These are phyloP conservation scores for Sclerodermus sp. DNA, from an alignment of 2,888 invertebrate genomes.

Conservation along the genomic window DNA sequence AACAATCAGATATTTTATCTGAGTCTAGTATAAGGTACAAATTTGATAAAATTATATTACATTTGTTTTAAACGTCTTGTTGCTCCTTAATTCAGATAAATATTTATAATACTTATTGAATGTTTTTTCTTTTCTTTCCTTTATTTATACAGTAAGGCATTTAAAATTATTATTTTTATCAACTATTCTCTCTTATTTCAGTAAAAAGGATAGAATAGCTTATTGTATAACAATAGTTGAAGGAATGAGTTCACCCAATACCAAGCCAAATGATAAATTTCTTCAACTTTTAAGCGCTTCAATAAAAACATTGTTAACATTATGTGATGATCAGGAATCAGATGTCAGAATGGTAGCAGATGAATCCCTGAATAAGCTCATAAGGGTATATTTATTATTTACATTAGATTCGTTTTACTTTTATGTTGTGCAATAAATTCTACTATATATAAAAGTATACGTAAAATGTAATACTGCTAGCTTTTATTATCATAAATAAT, in stretches of 20 bases:
- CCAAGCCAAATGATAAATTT: constrained; percentile 66
- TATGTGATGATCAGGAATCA: constrained; percentile 77
- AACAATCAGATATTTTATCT: constrained; percentile 38
- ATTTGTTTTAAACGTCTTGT: too few relatives aligned
- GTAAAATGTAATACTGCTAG: not conserved
- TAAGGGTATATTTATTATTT: constrained; percentile 66
- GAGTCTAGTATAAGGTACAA: constrained; percentile 1
- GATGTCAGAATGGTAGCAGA: constrained; percentile 80
- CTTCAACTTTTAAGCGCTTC: constrained; percentile 69
- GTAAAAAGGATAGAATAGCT: constrained; percentile 75
- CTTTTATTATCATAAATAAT: constrained; percentile 1
- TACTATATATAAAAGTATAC: too few relatives aligned
- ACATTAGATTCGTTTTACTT: not conserved
- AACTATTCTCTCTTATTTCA: constrained; percentile 26
- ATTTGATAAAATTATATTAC: too few relatives aligned
- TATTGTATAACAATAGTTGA: constrained; percentile 75
- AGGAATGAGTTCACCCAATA: constrained; percentile 67
- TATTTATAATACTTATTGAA: too few relatives aligned
- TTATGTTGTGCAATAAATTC: not conserved
- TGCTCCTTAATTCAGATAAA: too few relatives aligned
- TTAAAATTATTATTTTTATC: not conserved
- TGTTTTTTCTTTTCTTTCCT: too few relatives aligned
- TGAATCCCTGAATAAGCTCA: constrained; percentile 78
- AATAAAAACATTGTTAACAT: constrained; percentile 70
- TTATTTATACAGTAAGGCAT: not conserved